Evolutionary conservation across 2,888 invertebrate species (phyloP).

Genomic region (Spialia ferax): DNA sequence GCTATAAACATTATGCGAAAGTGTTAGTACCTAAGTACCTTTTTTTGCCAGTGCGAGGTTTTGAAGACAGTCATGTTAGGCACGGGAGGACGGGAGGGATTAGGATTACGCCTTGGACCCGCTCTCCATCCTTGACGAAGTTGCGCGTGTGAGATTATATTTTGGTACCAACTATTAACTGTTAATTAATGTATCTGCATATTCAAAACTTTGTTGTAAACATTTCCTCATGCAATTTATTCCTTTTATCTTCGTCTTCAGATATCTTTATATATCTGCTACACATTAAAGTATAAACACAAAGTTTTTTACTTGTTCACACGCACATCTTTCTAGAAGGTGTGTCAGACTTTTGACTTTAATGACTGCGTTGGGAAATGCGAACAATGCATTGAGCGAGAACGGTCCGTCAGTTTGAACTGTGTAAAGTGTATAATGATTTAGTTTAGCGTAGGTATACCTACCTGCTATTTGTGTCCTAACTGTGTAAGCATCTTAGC

Average conservation of each 20-base stretch:
- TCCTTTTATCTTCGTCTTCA: neutral
- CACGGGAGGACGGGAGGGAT: no score
- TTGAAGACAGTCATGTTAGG: no score
- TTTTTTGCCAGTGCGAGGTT: no score
- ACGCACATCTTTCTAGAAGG: constrained; percentile 23
- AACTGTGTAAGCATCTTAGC: no score
- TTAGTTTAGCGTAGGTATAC: constrained; percentile 16
- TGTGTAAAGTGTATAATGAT: neutral
- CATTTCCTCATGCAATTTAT: neutral
- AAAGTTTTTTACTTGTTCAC: constrained; percentile 9
- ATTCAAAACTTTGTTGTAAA: no score
- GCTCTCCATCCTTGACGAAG: no score
- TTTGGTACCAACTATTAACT: no score
- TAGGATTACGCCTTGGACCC: no score
- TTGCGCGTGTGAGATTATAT: no score
- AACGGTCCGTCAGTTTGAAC: neutral
- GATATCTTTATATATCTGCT: neutral
- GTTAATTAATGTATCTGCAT: no score
- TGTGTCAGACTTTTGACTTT: constrained; percentile 13
- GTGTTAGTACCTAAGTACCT: no score
- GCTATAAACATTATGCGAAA: no score
- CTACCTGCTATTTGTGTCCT: neutral
- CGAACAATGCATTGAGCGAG: constrained; percentile 17
- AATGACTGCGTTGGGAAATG: constrained; percentile 27
- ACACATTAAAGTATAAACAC: neutral